A percentile compares a stretch with the other conserved stretches of the same genome.
Conservation (phyloP, 2,797 vertebrate genomes). For the Tenualosa thibaudeaui region DNA sequence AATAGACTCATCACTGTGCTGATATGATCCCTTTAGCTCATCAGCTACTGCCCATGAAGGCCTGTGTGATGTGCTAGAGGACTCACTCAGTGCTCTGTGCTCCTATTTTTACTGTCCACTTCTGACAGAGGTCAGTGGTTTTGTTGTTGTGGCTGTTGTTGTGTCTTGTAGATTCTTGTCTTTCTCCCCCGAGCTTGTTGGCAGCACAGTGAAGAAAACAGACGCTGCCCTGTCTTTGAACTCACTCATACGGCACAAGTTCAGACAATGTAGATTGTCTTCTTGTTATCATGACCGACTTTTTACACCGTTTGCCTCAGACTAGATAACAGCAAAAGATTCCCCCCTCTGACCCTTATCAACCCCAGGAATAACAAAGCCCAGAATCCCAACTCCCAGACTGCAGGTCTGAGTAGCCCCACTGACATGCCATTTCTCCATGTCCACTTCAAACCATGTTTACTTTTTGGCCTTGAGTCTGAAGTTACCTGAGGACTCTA, state of each 20-base stretch:
- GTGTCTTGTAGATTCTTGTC: neutral
- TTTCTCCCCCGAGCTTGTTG: neutral
- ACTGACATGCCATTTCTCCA: neutral
- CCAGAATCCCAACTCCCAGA: neutral
- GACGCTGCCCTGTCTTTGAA: conserved; percentile 35
- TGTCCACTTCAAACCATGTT: neutral
- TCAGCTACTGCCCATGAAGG: neutral
- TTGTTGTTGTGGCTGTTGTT: neutral
- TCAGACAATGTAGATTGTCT: conserved; percentile 25
- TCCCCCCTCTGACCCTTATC: conserved; percentile 30
- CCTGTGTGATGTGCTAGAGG: neutral
- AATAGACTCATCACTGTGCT: too few relatives aligned
- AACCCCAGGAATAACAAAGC: neutral
- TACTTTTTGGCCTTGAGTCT: neutral
- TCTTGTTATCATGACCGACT: conserved; percentile 36
- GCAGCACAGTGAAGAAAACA: neutral
- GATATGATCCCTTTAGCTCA: neutral
- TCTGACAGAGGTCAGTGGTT: neutral
- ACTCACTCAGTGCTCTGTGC: neutral
- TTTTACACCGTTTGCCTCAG: conserved; percentile 40
- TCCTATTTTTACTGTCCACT: neutral
- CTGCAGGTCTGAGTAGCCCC: too few relatives aligned
- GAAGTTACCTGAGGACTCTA: neutral
- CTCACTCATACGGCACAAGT: conserved; percentile 37
- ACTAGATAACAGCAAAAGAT: conserved; percentile 27